Evolutionary conservation across 2,797 vertebrate species (phyloP), one percentile per base, ranked within the genome.

Genomic region (Molossus alvarezi): DNA sequence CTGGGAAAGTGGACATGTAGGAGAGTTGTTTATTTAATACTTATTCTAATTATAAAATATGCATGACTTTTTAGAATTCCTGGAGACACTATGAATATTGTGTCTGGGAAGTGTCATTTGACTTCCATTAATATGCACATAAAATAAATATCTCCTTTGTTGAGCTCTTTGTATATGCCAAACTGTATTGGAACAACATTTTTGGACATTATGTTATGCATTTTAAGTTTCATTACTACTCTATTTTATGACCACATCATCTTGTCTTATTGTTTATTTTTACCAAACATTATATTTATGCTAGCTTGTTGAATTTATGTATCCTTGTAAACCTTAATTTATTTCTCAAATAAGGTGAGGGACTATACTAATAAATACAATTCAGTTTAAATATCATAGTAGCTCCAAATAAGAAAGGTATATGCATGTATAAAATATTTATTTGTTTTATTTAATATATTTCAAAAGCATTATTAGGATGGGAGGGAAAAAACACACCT

Each of bases 21-120:
- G 5, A 6, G 1, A 55, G 17, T 37, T 9, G 75, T 25, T 81
- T 64, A 48, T 17, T 83, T 75, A 86, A 91, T 57, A 13, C 18
- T 48, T 58, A 92, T 37, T 81, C 60, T 87, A 80, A 80, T 65
- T 80, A 6, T 60, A 87, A 92, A 90, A 73, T 55, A 51, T 23
- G 25, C 10, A 41, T 58, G 2, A 18, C 1, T 41, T 90, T 77
- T 83, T 45, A 27, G 2, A 85, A 45, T 1, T 25, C 27, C 53
- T 53, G 45, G 60, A 57, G 23, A 76, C 4, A 69, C 6, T 58
- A 51, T 27, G 12, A 3, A 12, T 71, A 67, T 21, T 53, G 4
- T 65, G 1, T 81, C 67, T 45, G 6, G 25, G 5, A 76, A 82
- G 6, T n/a, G 14, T 88, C 51, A 94, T 25, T 85, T 81, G 45